Percentiles rank a stretch among this genome's conserved stretches.
Evolutionary conservation across 2,888 invertebrate species (phyloP).

Genomic region (Andrena haemorrhoa): DNA sequence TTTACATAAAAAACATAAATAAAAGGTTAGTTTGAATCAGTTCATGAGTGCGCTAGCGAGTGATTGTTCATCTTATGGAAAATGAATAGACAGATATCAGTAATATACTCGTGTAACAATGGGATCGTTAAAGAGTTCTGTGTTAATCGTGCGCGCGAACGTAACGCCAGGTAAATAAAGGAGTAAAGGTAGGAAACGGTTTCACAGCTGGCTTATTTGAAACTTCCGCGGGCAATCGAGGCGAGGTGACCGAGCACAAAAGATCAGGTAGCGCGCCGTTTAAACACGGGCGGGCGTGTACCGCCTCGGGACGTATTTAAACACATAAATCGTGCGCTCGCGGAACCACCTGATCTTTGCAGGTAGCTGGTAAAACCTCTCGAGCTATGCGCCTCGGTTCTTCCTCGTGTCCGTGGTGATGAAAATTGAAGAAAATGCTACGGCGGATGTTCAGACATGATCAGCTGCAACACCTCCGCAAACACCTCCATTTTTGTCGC

Average conservation of each 20-base stretch:
- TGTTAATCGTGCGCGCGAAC: neutral
- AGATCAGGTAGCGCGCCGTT: slow-evolving; percentile 55
- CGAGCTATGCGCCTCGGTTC: slow-evolving; percentile 22
- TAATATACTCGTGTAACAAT: too few species aligned
- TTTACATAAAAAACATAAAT: neutral
- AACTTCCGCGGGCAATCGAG: slow-evolving; percentile 29
- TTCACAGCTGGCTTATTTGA: slow-evolving; percentile 31
- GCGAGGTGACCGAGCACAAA: slow-evolving; percentile 32
- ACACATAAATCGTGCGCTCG: slow-evolving; percentile 70
- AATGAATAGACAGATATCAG: neutral
- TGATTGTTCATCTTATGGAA: neutral
- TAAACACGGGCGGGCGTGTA: slow-evolving; percentile 53
- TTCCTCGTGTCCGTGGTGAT: neutral
- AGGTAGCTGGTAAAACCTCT: slow-evolving; percentile 42
- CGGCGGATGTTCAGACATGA: neutral
- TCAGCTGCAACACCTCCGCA: neutral
- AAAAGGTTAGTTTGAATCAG: too few species aligned
- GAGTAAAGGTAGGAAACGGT: slow-evolving; percentile 34
- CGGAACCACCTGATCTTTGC: slow-evolving; percentile 56
- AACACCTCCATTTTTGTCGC: too few species aligned
- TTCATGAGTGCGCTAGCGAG: too few species aligned
- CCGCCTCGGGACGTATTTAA: slow-evolving; percentile 67
- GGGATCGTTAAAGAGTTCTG: too few species aligned
- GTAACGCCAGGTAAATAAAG: neutral
- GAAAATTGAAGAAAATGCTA: neutral